A percentile compares a stretch with the other conserved stretches of the same genome.
Conservation (phyloP, 2,888 invertebrate genomes). For the Sisyra terminalis region DNA sequence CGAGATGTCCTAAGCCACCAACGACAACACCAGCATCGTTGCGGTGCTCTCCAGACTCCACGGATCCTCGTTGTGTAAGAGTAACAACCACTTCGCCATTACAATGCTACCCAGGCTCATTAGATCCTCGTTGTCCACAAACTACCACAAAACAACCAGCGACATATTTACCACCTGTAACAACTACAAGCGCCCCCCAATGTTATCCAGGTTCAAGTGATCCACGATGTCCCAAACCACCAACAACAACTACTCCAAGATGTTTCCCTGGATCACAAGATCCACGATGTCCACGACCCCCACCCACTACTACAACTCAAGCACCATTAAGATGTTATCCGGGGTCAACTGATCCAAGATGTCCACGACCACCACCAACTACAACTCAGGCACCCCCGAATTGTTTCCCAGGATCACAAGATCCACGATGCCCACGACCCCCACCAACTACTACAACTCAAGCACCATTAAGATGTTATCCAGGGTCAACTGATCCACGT, state of each 20-base stretch:
- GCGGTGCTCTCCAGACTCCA: slow-evolving; percentile 12
- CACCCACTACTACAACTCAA: slow-evolving; percentile 15
- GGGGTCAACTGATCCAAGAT: slow-evolving; percentile 16
- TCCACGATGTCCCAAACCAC: slow-evolving; percentile 19
- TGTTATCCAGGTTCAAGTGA: slow-evolving; percentile 22
- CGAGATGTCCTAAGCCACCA: slow-evolving; percentile 21
- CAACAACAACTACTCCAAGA: slow-evolving; percentile 18
- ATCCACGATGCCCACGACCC: slow-evolving; percentile 20
- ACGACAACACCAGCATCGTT: slow-evolving; percentile 12
- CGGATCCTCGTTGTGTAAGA: slow-evolving; percentile 19
- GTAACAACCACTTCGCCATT: slow-evolving; percentile 15
- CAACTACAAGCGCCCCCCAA: slow-evolving; percentile 12
- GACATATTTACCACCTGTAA: slow-evolving; percentile 15
- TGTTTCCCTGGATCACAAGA: slow-evolving; percentile 26
- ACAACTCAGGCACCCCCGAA: slow-evolving; percentile 16
- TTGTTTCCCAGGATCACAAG: slow-evolving; percentile 18
- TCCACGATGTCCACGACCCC: slow-evolving; percentile 20
- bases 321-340: slow-evolving; percentile 18
- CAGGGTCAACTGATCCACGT: slow-evolving; percentile 23
- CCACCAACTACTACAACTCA: slow-evolving; percentile 16
- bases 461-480: slow-evolving; percentile 18
- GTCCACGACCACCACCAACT: slow-evolving; percentile 16
- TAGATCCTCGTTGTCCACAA: slow-evolving; percentile 22
- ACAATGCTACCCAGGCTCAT: slow-evolving; percentile 21
- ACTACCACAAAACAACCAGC: slow-evolving; percentile 16